These are phyloP conservation scores for Microtus montanus DNA, from an alignment of 2,113 vertebrate species.

Conservation along the genomic window DNA sequence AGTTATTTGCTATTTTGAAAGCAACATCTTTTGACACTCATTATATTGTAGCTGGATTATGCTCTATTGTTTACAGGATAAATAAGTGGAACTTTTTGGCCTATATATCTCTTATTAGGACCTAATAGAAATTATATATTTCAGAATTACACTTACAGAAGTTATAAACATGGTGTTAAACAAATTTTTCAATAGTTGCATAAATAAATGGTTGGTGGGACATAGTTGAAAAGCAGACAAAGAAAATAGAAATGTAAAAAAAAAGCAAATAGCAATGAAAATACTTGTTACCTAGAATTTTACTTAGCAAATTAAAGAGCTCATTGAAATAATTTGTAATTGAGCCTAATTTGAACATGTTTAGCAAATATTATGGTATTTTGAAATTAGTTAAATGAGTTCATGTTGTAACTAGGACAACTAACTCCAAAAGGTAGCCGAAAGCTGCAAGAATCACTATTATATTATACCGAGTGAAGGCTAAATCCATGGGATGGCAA, in stretches of 20 bases:
- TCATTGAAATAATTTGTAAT: background rate
- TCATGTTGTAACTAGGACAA: background rate
- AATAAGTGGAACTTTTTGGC: slow-evolving; percentile 22
- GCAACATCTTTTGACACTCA: slow-evolving; percentile 58
- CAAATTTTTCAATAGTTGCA: background rate
- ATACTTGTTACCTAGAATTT: slow-evolving; percentile 25
- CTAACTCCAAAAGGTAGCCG: background rate
- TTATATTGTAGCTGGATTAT: slow-evolving; percentile 38
- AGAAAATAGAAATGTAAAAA: background rate
- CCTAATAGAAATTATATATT: slow-evolving; percentile 27
- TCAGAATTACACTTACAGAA: slow-evolving; percentile 38
- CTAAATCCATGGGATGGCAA: background rate
- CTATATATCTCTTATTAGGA: slow-evolving; percentile 32
- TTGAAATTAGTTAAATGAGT: slow-evolving; percentile 18
- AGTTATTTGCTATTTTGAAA: slow-evolving; percentile 67
- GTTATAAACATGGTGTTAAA: background rate
- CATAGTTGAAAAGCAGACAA: slow-evolving; percentile 11
- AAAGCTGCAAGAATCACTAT: background rate
- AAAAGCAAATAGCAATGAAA: background rate
- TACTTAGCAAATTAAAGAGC: slow-evolving; percentile 16
- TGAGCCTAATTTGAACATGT: background rate
- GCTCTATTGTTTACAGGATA: slow-evolving; percentile 58
- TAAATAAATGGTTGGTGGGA: background rate
- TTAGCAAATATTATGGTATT: slow-evolving; percentile 43
- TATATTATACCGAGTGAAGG: background rate